A percentile compares a stretch with the other conserved stretches of the same genome.
These are phyloP conservation scores for Galemys pyrenaicus DNA, from an alignment of 2,113 vertebrate genomes.

Conservation along the genomic window DNA sequence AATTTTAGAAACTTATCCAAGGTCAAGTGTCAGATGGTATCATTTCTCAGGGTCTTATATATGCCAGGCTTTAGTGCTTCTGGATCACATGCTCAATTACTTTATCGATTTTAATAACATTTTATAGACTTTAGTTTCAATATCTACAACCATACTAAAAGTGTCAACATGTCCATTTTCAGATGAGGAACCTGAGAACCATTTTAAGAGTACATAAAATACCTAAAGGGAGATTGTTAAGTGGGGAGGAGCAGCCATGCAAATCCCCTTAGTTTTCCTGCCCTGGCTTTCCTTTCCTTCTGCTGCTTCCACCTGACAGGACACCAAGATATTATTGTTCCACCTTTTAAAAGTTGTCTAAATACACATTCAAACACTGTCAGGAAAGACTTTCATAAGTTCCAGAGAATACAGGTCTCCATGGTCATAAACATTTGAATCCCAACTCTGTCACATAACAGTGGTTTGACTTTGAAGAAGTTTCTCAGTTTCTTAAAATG, in stretches of 20 bases:
- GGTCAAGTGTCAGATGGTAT: not conserved
- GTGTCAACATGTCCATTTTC: not conserved
- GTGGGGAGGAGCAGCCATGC: not conserved
- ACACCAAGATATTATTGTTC: not conserved
- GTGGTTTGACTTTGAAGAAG: not conserved
- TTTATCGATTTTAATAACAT: not conserved
- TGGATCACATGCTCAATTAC: not conserved
- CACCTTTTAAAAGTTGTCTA: not conserved
- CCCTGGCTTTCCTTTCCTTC: not conserved
- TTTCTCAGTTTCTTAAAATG: not conserved
- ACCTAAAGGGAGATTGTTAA: not conserved
- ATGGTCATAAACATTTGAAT: not conserved
- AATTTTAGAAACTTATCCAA: not conserved
- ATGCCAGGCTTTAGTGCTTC: not conserved
- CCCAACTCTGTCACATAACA: not conserved
- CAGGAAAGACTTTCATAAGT: not conserved
- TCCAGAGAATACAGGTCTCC: not conserved
- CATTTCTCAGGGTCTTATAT: not conserved
- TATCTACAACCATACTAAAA: not conserved
- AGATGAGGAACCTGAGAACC: not conserved
- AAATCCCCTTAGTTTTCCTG: not conserved
- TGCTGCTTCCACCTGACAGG: not conserved
- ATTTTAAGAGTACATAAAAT: not conserved
- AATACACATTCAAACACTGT: not conserved
- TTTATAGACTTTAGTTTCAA: not conserved